Conservation (phyloP, 2,888 invertebrate species). For the Synanthedon formicaeformis region DNA sequence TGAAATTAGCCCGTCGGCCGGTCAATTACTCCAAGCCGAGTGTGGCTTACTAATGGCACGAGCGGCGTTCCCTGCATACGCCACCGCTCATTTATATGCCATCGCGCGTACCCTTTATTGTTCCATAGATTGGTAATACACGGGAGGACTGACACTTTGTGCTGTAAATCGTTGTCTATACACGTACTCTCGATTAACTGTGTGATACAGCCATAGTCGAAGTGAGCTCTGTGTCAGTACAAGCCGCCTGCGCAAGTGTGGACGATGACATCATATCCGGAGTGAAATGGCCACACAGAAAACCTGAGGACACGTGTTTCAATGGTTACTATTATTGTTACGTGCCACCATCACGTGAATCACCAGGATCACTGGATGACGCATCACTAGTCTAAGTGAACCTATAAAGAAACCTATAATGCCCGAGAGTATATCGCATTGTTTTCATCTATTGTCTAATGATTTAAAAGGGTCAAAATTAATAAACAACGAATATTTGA, state of each 20-base stretch:
- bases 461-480: no score
- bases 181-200: conserved; percentile 66
- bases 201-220: conserved; percentile 41
- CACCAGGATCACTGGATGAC: conserved; percentile 31
- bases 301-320: conserved; percentile 50
- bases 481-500: no score
- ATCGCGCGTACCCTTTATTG: conserved; percentile 58
- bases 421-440: background rate
- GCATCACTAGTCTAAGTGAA: conserved; percentile 24
- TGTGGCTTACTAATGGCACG: conserved; percentile 60
- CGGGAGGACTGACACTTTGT: conserved; percentile 66
- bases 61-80: conserved; percentile 57
- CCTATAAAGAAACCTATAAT: background rate
- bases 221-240: conserved; percentile 47
- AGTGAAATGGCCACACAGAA: conserved; percentile 53
- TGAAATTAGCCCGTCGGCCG: conserved; percentile 64
- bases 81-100: conserved; percentile 62
- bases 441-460: no score
- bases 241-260: conserved; percentile 49
- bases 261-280: conserved; percentile 65
- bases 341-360: conserved; percentile 16
- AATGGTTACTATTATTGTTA: conserved; percentile 32
- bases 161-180: conserved; percentile 68
- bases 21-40: conserved; percentile 65
- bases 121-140: conserved; percentile 69